Evolutionary conservation across 2,888 invertebrate species (phyloP), one percentile per base, ranked within the genome.

Genomic region (Apodemia zela): DNA sequence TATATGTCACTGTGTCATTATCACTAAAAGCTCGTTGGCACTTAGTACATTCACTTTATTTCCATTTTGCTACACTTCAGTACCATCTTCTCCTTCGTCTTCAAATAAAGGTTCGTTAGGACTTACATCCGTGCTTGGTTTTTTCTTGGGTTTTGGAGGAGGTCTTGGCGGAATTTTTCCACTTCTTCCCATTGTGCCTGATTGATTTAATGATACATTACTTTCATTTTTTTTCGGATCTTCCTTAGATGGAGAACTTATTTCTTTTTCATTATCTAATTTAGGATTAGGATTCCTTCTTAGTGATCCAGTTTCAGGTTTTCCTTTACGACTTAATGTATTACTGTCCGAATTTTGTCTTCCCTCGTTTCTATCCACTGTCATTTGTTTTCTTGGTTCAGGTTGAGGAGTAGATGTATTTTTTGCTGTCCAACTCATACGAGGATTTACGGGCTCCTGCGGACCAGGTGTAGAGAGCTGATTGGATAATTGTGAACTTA

Each of bases 61-160:
- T 57, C 64, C 67, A 63, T 29, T 59, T 71, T 87, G 89, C 93
- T 94, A 96, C 92, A 97, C 97, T 93, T 97, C 97, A 74, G 97
- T 97, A 71, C 97, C 97, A 73, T 97, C 97, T 79, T 97, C 97
- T 35, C 96, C 96, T 85, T 97, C 97, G 80, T 97, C 97, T 80
- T 97, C 97, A 78, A 96, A 97, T 68, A 97, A 85, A 66, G 96
- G 96, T 72, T 96, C 96, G 73, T 93, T 94, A 66, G 89, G 80
- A 71, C 81, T 89, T 8, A 86, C 81, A 70, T 91, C 93, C 6
- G 95, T 92, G 62, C 93, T 93, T 17, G 94, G 93, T 72, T 95
- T 94, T 92, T 96, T 96, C 86, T 96, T 96, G 62, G 96, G 96
- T 73, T 96, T 96, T 35, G 96, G 96, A 13, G 97, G 97, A 59